A percentile compares a stretch with the other conserved stretches of the same genome.
Conservation (phyloP, 2,888 invertebrate genomes). For the Apoderus coryli region DNA sequence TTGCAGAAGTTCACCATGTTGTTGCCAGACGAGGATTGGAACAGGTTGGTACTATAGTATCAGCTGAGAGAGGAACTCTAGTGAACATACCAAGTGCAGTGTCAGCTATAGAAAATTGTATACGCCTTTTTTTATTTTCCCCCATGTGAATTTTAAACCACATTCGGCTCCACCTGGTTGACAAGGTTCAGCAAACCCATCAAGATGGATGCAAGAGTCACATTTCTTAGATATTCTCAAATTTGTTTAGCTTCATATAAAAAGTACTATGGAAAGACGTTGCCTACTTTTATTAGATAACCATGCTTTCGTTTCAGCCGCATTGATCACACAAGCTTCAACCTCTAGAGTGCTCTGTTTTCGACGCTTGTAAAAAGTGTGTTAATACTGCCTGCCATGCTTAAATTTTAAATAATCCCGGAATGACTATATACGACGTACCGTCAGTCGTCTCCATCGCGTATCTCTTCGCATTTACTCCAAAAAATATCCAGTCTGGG, state of each 20-base stretch:
- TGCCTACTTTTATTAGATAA: conserved; percentile 3
- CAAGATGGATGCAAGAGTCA: conserved; percentile 1
- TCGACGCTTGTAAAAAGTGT: conserved; percentile 1
- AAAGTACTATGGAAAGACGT: conserved; percentile 1
- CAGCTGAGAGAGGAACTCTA: too few species aligned
- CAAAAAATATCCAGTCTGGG: conserved; percentile 7
- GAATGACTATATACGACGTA: conserved; percentile 4
- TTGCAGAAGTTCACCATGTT: too few species aligned
- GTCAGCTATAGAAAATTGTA: too few species aligned
- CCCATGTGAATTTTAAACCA: too few species aligned
- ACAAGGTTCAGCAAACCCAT: conserved; percentile 2
- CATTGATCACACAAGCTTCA: conserved; percentile 2
- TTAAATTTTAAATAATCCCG: conserved; percentile 9
- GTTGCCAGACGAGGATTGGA: too few species aligned
- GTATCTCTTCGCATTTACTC: conserved; percentile 7
- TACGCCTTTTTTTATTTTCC: too few species aligned
- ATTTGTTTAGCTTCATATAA: too few species aligned
- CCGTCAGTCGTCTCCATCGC: conserved; percentile 1
- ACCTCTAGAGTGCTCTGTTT: conserved; percentile 1
- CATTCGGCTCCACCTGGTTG: conserved; percentile 6
- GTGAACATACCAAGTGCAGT: too few species aligned
- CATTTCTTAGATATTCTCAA: conserved; percentile 1
- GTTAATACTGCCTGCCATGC: conserved; percentile 1
- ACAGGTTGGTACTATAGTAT: too few species aligned
- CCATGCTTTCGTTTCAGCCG: not conserved